Evolutionary conservation across 2,113 vertebrate species (phyloP).

Genomic region (Phylloscopus trochiloides): DNA sequence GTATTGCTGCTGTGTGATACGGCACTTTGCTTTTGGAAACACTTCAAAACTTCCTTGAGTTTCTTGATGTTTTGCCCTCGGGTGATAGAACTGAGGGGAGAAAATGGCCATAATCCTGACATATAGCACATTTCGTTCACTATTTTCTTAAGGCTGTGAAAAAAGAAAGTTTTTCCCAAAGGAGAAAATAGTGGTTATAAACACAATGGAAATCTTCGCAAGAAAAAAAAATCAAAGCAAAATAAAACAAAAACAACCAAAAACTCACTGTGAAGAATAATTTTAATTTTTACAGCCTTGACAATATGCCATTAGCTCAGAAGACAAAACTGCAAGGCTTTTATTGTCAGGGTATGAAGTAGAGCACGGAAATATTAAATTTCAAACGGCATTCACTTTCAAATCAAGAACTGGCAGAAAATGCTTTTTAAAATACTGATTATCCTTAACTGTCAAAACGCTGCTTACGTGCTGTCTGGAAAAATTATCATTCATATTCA

Average conservation of each 20-base stretch:
- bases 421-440: neutral
- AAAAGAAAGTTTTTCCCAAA: neutral
- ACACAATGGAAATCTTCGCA: neutral
- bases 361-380: neutral
- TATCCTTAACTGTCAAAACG: constrained; percentile 17
- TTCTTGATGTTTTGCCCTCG: neutral
- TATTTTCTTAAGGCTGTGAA: neutral
- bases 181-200: neutral
- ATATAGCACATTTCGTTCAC: neutral
- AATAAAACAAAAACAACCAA: neutral
- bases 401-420: constrained; percentile 10
- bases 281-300: neutral
- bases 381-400: neutral
- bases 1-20: neutral
- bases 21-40: neutral
- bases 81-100: neutral
- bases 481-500: constrained; percentile 6
- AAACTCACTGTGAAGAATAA: neutral
- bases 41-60: neutral
- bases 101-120: neutral
- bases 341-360: neutral
- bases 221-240: neutral
- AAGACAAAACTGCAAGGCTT: neutral
- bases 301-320: neutral
- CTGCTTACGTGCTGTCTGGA: neutral